Conservation (phyloP, 2,113 vertebrate genomes). For the Aptenodytes patagonicus region DNA sequence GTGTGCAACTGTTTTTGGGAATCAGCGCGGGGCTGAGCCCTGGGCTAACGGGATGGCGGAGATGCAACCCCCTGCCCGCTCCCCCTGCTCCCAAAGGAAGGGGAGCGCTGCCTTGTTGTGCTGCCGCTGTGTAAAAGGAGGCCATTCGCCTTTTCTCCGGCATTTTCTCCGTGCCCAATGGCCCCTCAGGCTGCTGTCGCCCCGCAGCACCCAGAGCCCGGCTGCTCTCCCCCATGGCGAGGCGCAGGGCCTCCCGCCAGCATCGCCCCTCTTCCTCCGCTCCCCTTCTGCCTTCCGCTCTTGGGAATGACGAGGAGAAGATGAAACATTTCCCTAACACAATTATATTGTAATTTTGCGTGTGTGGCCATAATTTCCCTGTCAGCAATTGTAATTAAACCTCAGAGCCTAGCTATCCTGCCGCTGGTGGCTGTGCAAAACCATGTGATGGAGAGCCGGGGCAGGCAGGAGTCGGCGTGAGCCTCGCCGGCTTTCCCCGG, state of each 20-base stretch:
- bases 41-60: rapidly evolving
- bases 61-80: neutral
- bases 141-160: neutral
- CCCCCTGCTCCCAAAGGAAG: neutral
- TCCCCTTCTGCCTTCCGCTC: neutral
- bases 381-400: neutral
- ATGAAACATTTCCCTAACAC: neutral
- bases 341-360: neutral
- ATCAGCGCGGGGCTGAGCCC: rapidly evolving
- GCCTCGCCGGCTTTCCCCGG: rapidly evolving
- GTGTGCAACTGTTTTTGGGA: neutral
- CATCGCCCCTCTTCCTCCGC: neutral
- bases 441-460: neutral
- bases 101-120: rapidly evolving
- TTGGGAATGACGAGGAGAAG: neutral
- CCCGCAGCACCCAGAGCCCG: rapidly evolving
- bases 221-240: neutral
- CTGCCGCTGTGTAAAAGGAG: neutral
- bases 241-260: neutral
- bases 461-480: neutral
- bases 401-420: neutral
- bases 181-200: neutral
- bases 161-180: neutral
- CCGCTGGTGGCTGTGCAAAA: neutral
- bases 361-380: neutral